Conservation (phyloP, 2,113 vertebrate genomes). For the Natator depressus region DNA sequence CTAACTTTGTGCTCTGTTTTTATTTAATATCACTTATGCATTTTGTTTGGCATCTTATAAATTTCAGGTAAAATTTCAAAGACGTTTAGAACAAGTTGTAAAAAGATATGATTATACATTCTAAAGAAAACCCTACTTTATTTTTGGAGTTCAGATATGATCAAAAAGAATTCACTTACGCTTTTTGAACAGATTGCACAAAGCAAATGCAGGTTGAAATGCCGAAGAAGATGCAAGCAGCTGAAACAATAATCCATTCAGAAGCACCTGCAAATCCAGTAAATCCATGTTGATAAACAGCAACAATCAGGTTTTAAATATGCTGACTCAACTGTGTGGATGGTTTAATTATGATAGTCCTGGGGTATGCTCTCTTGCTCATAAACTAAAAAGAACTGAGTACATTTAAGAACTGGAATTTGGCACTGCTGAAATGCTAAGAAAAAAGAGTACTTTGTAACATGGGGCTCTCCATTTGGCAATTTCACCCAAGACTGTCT, state of each 20-base stretch:
- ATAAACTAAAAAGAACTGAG: rapidly evolving
- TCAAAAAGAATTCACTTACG: conserved; percentile 63
- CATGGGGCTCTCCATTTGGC: rapidly evolving
- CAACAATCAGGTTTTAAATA: not conserved
- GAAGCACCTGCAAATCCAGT: conserved; percentile 39
- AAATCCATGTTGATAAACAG: not conserved
- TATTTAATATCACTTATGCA: rapidly evolving
- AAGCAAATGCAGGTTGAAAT: conserved; percentile 58
- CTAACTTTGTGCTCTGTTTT: rapidly evolving
- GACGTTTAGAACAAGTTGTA: rapidly evolving
- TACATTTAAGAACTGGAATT: not conserved
- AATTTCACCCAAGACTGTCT: not conserved
- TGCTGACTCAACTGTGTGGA: rapidly evolving
- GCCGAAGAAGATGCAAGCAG: conserved; percentile 41
- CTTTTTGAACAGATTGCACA: conserved; percentile 39
- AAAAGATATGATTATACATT: rapidly evolving
- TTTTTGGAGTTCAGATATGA: rapidly evolving
- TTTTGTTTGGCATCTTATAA: not conserved
- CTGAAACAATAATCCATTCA: not conserved
- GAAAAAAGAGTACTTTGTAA: rapidly evolving
- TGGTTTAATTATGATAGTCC: not conserved
- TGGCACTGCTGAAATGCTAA: not conserved
- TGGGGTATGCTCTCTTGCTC: not conserved
- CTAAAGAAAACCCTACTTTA: rapidly evolving
- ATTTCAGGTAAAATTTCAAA: not conserved